These are phyloP conservation scores for Psettodes erumei DNA, from an alignment of 2,113 vertebrate genomes.

Conservation along the genomic window DNA sequence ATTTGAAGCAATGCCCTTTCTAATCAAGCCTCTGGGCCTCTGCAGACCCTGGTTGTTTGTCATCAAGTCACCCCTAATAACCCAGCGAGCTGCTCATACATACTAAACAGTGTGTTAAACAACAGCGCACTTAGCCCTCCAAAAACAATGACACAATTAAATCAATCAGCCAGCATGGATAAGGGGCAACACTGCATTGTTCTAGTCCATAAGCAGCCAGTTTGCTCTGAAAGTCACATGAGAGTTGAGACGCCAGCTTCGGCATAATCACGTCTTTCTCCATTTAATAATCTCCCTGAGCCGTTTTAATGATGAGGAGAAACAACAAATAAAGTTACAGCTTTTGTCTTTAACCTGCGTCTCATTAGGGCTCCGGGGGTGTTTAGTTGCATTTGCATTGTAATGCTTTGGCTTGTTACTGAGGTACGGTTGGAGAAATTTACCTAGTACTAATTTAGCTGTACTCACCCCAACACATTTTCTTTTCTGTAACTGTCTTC, in stretches of 20 bases:
- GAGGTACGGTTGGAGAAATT: not conserved
- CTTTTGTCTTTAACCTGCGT: constrained; percentile 37
- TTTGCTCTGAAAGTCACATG: constrained; percentile 58
- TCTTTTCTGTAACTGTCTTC: not conserved
- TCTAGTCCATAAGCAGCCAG: constrained; percentile 40
- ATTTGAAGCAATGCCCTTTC: constrained; percentile 65
- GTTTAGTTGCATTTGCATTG: constrained; percentile 25
- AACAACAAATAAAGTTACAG: constrained; percentile 42
- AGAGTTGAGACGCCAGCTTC: constrained; percentile 39
- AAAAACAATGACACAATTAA: constrained; percentile 76
- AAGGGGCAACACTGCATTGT: constrained; percentile 47
- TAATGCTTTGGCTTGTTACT: constrained; percentile 1
- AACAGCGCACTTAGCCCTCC: constrained; percentile 62
- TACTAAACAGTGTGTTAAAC: constrained; percentile 76
- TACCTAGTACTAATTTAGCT: not conserved
- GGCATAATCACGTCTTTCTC: constrained; percentile 33
- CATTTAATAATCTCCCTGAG: constrained; percentile 60
- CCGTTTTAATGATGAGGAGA: constrained; percentile 47
- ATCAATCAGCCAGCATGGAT: constrained; percentile 70
- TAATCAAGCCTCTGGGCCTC: constrained; percentile 71
- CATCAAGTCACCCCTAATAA: constrained; percentile 76
- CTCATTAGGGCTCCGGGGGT: constrained; percentile 27
- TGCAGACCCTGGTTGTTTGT: constrained; percentile 71
- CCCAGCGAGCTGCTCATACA: constrained; percentile 67
- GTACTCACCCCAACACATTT: not conserved